These are phyloP conservation scores for Guaruba guarouba DNA, from an alignment of 2,113 vertebrate species.

Conservation along the genomic window DNA sequence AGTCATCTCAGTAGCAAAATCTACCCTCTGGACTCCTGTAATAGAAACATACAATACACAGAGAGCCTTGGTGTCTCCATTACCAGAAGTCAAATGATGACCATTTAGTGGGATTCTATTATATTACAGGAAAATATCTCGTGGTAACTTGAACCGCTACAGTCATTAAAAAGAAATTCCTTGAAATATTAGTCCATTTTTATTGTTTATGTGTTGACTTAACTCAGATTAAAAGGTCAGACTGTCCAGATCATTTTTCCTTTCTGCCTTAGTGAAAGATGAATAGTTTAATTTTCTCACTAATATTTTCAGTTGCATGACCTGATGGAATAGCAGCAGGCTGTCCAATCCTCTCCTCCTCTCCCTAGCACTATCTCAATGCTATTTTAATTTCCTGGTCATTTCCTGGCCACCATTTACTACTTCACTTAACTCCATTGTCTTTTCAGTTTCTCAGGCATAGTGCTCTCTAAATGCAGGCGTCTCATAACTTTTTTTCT, in stretches of 20 bases:
- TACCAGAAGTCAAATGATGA: background rate
- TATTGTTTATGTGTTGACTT: conserved; percentile 33
- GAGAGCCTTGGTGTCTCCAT: background rate
- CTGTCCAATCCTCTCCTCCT: background rate
- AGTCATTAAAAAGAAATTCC: background rate
- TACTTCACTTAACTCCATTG: background rate
- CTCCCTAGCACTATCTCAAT: background rate
- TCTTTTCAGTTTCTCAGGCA: background rate
- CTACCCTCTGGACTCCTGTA: background rate
- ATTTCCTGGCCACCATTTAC: background rate
- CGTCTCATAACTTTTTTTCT: background rate
- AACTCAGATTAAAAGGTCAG: conserved; percentile 28
- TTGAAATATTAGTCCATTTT: conserved; percentile 38
- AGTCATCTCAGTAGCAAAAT: background rate
- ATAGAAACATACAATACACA: background rate
- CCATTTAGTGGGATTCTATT: conserved; percentile 5
- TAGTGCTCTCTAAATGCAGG: background rate
- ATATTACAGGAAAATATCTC: conserved; percentile 17
- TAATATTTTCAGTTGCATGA: conserved; percentile 3
- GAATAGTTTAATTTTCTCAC: conserved; percentile 2
- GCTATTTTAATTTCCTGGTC: background rate
- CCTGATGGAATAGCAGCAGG: background rate
- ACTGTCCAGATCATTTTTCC: background rate
- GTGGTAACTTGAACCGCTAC: background rate
- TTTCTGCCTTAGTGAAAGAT: background rate